Percentiles rank a stretch among this genome's conserved stretches.
Evolutionary conservation across 2,797 vertebrate species (phyloP).

Genomic region (Hozukius guyotensis): DNA sequence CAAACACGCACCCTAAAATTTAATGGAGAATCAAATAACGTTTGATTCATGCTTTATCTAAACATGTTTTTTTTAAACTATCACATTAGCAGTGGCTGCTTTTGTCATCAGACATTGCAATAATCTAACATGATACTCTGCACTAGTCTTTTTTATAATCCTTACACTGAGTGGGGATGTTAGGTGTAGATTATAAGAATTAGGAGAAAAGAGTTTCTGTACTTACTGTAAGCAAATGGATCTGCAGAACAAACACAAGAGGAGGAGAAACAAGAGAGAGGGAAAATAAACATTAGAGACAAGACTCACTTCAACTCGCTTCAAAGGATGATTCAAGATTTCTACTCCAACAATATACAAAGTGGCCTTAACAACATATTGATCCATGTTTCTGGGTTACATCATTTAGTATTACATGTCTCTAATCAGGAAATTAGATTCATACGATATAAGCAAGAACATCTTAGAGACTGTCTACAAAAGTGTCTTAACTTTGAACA

Average conservation of each 20-base stretch:
- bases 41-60: background rate
- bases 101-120: background rate
- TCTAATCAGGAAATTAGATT: no score
- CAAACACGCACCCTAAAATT: background rate
- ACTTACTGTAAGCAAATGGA: constrained; percentile 85
- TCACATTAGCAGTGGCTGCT: background rate
- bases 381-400: background rate
- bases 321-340: background rate
- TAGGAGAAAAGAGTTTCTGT: background rate
- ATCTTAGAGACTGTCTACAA: no score
- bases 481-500: no score
- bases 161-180: background rate
- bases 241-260: constrained; percentile 54
- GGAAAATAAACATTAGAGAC: background rate
- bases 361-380: background rate
- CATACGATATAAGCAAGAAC: no score
- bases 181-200: background rate
- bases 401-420: background rate
- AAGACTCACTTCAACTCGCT: background rate
- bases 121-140: background rate
- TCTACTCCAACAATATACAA: background rate
- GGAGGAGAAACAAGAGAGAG: background rate
- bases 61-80: background rate
- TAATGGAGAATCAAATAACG: background rate
- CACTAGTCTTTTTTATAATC: background rate